Percentiles rank a stretch among this genome's conserved stretches.
phyloP scores from a whole-genome alignment of 1,140 invertebrate species.

The Anastrepha obliqua region DNA sequence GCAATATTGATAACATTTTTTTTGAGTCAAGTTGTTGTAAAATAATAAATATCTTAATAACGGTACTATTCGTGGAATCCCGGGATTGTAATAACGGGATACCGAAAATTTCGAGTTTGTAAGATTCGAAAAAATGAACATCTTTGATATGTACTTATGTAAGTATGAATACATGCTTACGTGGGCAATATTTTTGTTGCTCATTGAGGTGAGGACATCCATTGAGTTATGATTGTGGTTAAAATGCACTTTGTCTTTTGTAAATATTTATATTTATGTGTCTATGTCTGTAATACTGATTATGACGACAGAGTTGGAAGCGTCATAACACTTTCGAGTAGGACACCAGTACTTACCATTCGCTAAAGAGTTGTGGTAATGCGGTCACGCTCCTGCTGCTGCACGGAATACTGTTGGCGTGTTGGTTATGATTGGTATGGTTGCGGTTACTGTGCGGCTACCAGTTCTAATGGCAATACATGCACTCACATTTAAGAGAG shows the following conservation, averaged over 20 bases:
- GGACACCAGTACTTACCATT: not conserved
- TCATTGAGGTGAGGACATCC: constrained; percentile 36
- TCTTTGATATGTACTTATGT: not conserved
- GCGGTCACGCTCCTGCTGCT: not conserved
- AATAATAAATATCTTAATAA: too few species aligned
- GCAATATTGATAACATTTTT: too few species aligned
- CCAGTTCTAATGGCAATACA: constrained; percentile 1
- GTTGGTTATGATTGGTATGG: not conserved
- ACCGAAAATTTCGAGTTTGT: too few species aligned
- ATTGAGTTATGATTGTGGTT: constrained; percentile 70
- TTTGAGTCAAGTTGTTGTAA: too few species aligned
- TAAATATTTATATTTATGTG: not conserved
- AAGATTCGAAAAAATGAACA: too few species aligned
- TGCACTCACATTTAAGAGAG: not conserved
- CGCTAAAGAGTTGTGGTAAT: not conserved
- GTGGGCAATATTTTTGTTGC: not conserved
- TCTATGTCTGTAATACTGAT: too few species aligned
- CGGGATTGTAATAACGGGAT: too few species aligned
- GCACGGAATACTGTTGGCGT: not conserved
- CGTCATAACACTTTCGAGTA: constrained; percentile 4
- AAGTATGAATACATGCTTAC: not conserved
- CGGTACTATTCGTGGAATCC: too few species aligned
- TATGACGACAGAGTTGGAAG: too few species aligned
- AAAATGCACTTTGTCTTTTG: constrained; percentile 67
- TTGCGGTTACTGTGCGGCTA: not conserved